Evolutionary conservation across 1,140 invertebrate genomes (phyloP), one percentile per base, ranked within the genome.

Genomic region (Scaptomyza hsui): DNA sequence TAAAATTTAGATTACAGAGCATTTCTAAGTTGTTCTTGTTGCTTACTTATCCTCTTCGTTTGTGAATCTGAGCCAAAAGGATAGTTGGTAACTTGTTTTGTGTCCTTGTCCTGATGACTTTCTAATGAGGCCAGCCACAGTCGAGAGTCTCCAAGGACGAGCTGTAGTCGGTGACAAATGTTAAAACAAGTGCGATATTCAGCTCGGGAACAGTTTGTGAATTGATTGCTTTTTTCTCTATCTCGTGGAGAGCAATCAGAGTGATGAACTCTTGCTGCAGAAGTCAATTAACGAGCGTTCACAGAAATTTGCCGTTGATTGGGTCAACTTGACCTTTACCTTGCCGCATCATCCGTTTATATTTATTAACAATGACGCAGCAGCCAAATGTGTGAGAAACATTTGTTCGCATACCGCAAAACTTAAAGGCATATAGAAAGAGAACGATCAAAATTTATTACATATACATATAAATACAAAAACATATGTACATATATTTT

Each of bases 341-440:
- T 65, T 59, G 69, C 39, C 42, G 9, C 53, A 60, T 53, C 60
- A 63, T 53, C 37, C 19, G 13, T 73, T 59, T 42, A 64, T 81
- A 64, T 81, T 80, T 80, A 80, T 76, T 63, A 80, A 80, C 67
- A 81, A 80, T 80, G 78, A 80, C 78, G 72, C 61, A 80, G 65
- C 65, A 65, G 32, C 32, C 16, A 59, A 37, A 47, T 44, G 19
- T 26, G 32, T 42, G 21, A 71, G 15, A n/a, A 41, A 16, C 44
- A 15, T 39, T n/a, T 26, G 32, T 15, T 21, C n/a, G 32, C 12
- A 52, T 6, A 12, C 16, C 32, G 7, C 32, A 55, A 48, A 21
- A 19, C 21, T 18, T 7, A 29, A 10, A 15, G 35, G 1, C 15
- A 19, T 9, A 19, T 9, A 47, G n/a, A 21, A 10, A 21, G 21